Evolutionary conservation across 1,140 invertebrate species (phyloP).

Genomic region (Cydia amplana): DNA sequence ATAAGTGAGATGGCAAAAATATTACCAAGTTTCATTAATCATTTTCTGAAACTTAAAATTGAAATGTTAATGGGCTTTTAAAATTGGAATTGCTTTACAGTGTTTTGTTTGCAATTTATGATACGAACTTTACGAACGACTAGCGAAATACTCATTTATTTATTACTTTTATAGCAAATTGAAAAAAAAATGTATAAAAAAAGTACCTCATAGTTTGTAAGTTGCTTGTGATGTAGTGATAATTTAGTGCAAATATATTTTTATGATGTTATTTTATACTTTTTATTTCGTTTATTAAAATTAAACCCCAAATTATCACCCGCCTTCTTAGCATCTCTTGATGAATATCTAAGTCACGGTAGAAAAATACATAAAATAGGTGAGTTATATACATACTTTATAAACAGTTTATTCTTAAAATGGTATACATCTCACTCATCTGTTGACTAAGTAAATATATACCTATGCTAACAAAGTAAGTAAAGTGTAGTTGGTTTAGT

Average conservation of each 20-base stretch:
- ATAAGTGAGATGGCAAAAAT: too few species aligned
- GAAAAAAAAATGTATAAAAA: slow-evolving; percentile 49
- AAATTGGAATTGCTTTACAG: neutral
- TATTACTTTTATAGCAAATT: slow-evolving; percentile 54
- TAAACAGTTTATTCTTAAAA: too few species aligned
- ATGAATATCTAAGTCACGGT: too few species aligned
- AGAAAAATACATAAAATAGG: too few species aligned
- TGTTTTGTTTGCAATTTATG: neutral
- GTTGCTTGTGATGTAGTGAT: slow-evolving; percentile 40
- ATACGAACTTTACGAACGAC: slow-evolving; percentile 30
- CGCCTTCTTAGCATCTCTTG: too few species aligned
- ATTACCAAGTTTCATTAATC: too few species aligned
- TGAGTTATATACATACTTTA: too few species aligned
- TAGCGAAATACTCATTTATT: slow-evolving; percentile 50
- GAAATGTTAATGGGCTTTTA: neutral
- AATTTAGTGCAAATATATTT: slow-evolving; percentile 36
- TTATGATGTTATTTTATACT: slow-evolving; percentile 26
- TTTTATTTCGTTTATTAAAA: slow-evolving; percentile 5
- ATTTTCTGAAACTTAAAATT: neutral
- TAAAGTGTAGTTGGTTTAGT: too few species aligned
- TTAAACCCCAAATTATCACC: slow-evolving; percentile 30
- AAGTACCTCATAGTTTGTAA: slow-evolving; percentile 44
- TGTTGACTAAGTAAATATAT: too few species aligned
- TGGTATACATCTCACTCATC: too few species aligned
- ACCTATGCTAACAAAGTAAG: too few species aligned